These are phyloP conservation scores for Chrysolina americana DNA, from an alignment of 2,888 invertebrate genomes.

Conservation along the genomic window DNA sequence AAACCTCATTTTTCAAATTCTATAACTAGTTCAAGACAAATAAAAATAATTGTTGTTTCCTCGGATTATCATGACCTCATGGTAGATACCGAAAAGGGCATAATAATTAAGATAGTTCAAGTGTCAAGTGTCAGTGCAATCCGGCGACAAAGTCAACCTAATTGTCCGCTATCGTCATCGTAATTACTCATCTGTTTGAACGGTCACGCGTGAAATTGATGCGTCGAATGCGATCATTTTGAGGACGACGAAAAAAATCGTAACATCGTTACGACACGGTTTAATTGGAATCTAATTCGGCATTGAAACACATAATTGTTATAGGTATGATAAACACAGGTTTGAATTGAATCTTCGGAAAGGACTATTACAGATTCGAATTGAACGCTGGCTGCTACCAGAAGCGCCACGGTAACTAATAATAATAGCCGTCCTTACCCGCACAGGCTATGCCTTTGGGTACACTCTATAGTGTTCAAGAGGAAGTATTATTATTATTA, in stretches of 20 bases:
- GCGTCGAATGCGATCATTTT: neutral
- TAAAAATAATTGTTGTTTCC: constrained; percentile 28
- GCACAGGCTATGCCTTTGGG: too few species aligned
- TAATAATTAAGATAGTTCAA: constrained; percentile 53
- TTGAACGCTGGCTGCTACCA: too few species aligned
- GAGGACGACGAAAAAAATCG: neutral
- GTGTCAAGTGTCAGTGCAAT: constrained; percentile 52
- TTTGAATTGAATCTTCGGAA: too few species aligned
- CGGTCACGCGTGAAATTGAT: constrained; percentile 19
- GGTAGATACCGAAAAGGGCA: constrained; percentile 37
- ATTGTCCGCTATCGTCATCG: constrained; percentile 34
- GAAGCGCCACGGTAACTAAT: too few species aligned
- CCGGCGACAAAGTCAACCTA: constrained; percentile 37
- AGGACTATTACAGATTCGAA: too few species aligned
- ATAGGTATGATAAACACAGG: neutral
- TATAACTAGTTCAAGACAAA: constrained; percentile 4
- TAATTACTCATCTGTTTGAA: constrained; percentile 31
- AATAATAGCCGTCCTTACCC: too few species aligned
- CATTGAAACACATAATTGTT: neutral
- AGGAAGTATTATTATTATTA: too few species aligned
- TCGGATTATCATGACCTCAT: constrained; percentile 31
- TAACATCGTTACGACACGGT: neutral
- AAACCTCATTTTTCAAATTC: too few species aligned
- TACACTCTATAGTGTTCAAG: too few species aligned
- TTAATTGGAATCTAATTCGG: neutral